Evolutionary conservation across 2,888 invertebrate species (phyloP).

Genomic region (Rutpela maculata): DNA sequence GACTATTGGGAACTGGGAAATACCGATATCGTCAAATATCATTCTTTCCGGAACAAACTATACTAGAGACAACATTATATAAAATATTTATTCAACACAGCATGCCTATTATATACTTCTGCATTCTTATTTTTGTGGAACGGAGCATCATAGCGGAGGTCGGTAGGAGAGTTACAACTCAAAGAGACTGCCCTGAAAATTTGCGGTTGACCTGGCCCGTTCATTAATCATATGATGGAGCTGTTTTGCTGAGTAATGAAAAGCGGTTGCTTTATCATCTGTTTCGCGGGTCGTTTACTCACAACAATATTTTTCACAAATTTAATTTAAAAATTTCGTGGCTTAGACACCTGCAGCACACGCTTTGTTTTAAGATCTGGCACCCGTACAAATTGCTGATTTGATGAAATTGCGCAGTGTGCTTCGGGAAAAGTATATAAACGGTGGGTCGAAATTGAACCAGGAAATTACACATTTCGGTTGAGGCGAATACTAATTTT

Average conservation of each 20-base stretch:
- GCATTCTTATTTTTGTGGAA: conserved; percentile 24
- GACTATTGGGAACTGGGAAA: too few species aligned
- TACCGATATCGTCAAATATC: background rate
- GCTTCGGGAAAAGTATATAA: background rate
- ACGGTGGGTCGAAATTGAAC: background rate
- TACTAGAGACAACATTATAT: background rate
- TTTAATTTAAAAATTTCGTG: conserved; percentile 54
- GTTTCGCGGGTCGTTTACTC: conserved; percentile 66
- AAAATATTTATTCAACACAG: background rate
- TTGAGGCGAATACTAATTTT: background rate
- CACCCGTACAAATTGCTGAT: conserved; percentile 24
- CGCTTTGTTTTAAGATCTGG: conserved; percentile 31
- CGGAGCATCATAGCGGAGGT: conserved; percentile 36
- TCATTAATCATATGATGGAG: conserved; percentile 67
- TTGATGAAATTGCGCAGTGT: conserved; percentile 14
- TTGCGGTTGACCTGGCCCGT: conserved; percentile 66
- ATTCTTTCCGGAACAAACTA: background rate
- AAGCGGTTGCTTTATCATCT: conserved; percentile 67
- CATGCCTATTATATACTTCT: background rate
- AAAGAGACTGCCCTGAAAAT: conserved; percentile 59
- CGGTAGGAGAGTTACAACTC: conserved; percentile 56
- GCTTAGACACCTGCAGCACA: conserved; percentile 31
- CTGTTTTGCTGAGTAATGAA: conserved; percentile 65
- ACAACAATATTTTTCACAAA: conserved; percentile 64
- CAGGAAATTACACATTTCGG: background rate